A percentile compares a stretch with the other conserved stretches of the same genome.
phyloP scores from a whole-genome alignment of 2,797 vertebrate species.

The Botia kubotai region DNA sequence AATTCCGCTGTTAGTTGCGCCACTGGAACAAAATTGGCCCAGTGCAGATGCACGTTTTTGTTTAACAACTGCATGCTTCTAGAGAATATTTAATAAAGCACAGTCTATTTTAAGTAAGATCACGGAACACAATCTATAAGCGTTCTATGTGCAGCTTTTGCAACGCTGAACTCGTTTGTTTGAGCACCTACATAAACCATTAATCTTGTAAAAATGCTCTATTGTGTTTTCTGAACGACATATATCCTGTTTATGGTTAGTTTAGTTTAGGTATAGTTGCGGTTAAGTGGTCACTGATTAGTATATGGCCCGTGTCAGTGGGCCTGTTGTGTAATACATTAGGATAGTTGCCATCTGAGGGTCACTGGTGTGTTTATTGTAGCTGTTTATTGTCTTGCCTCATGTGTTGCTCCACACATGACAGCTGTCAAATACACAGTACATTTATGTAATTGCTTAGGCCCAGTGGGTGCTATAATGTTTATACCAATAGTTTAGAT shows the following conservation, averaged over 20 bases:
- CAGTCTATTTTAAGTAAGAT: conserved; percentile 1
- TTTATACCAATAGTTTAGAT: background rate
- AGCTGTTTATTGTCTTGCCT: conserved; percentile 13
- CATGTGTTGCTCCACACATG: background rate
- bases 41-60: conserved; percentile 33
- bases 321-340: conserved; percentile 11
- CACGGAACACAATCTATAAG: background rate
- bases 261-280: conserved; percentile 10
- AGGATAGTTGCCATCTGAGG: background rate
- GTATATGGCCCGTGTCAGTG: background rate
- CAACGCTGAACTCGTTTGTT: conserved; percentile 9
- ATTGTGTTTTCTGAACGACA: conserved; percentile 15
- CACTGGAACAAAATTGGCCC: background rate
- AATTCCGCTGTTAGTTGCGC: conserved; percentile 2
- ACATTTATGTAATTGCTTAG: background rate
- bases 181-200: conserved; percentile 5
- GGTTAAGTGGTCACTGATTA: conserved; percentile 3
- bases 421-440: background rate
- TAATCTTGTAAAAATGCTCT: conserved; percentile 11
- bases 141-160: background rate
- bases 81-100: conserved; percentile 32
- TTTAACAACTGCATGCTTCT: conserved; percentile 4
- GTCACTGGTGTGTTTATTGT: background rate
- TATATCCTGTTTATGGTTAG: background rate
- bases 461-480: background rate